Evolutionary conservation across 2,888 invertebrate species (phyloP).

Genomic region (Drosophila nr. perissopoda): DNA sequence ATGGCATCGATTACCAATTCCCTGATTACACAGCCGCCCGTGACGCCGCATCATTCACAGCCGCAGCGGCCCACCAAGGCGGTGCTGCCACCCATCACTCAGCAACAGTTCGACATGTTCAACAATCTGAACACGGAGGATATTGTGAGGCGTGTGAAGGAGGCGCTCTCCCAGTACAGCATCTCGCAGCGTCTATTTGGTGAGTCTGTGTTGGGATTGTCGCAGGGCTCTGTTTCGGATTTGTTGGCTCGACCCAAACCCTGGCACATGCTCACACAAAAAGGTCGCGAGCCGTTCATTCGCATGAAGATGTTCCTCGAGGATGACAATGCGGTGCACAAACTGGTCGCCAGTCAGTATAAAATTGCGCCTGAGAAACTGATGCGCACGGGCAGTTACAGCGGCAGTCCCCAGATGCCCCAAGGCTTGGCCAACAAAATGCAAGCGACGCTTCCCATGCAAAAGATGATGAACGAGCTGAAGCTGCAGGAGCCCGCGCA

Average conservation of each 20-base stretch:
- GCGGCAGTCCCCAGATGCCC: constrained; percentile 91
- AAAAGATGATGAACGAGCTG: constrained; percentile 91
- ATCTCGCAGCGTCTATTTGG: constrained; percentile 99
- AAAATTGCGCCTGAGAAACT: constrained; percentile 99
- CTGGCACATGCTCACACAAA: constrained; percentile 99
- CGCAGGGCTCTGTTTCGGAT: constrained; percentile 99
- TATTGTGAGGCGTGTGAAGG: constrained; percentile 97
- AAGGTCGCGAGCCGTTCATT: constrained; percentile 98
- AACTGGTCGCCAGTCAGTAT: constrained; percentile 97
- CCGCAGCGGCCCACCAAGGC: constrained; percentile 96
- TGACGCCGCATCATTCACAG: constrained; percentile 93
- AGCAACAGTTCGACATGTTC: constrained; percentile 99
- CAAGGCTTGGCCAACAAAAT: constrained; percentile 90
- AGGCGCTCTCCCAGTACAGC: constrained; percentile 96
- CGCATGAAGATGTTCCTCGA: constrained; percentile 99
- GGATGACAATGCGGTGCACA: constrained; percentile 97
- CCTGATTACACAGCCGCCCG: constrained; percentile 94
- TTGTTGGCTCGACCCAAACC: constrained; percentile 98
- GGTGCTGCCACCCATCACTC: constrained; percentile 98
- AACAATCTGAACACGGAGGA: constrained; percentile 99
- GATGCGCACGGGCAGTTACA: constrained; percentile 97
- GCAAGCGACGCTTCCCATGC: constrained; percentile 88
- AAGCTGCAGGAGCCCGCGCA: constrained; percentile 89
- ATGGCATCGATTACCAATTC: constrained; percentile 99
- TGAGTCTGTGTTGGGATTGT: constrained; percentile 97